These are phyloP conservation scores for Hecatera dysodea DNA, from an alignment of 2,888 invertebrate genomes.

Conservation along the genomic window DNA sequence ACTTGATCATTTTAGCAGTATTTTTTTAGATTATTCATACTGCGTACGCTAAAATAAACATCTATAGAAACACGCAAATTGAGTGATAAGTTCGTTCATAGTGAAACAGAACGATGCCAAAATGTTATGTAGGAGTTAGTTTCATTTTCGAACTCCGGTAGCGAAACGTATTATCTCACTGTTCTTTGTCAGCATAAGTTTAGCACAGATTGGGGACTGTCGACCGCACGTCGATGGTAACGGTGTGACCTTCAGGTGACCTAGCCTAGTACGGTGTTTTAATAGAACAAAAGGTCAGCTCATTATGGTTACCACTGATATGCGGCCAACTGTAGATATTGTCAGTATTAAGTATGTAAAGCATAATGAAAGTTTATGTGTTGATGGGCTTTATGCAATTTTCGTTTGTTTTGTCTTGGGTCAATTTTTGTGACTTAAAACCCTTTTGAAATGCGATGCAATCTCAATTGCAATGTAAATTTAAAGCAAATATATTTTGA, in stretches of 20 bases:
- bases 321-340: no score
- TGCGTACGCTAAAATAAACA: slow-evolving; percentile 14
- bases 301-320: not conserved
- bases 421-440: slow-evolving; percentile 24
- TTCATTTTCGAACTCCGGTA: not conserved
- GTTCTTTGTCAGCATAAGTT: not conserved
- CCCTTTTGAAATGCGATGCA: not conserved
- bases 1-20: not conserved
- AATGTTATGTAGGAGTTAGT: not conserved
- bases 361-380: slow-evolving; percentile 1
- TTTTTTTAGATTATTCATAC: slow-evolving; percentile 20
- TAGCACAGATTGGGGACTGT: not conserved
- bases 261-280: not conserved
- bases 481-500: not conserved
- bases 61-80: slow-evolving; percentile 1
- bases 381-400: slow-evolving; percentile 20
- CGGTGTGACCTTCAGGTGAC: not conserved
- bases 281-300: not conserved
- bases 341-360: slow-evolving; percentile 18
- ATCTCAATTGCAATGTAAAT: not conserved
- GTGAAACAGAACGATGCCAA: not conserved
- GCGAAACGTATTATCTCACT: not conserved
- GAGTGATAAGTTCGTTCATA: not conserved
- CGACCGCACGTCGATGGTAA: not conserved
- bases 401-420: slow-evolving; percentile 18